Conservation (phyloP, 2,113 vertebrate species). For the Lophius piscatorius region DNA sequence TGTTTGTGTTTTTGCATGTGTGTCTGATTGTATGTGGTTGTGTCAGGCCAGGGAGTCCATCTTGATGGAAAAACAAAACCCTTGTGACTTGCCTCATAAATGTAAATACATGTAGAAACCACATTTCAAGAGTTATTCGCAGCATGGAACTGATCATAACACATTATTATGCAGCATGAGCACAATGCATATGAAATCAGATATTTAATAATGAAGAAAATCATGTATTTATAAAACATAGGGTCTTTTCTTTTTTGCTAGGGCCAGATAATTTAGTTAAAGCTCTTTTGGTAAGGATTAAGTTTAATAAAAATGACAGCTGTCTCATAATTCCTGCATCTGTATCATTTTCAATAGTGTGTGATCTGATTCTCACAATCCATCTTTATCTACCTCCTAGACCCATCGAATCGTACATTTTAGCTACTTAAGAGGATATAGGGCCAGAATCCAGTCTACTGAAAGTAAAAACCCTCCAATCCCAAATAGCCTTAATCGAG, state of each 20-base stretch:
- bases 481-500: constrained; percentile 73
- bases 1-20: constrained; percentile 52
- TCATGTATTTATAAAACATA: constrained; percentile 28
- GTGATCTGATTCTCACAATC: constrained; percentile 70
- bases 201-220: constrained; percentile 27
- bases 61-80: constrained; percentile 81
- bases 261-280: constrained; percentile 45
- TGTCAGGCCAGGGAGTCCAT: constrained; percentile 79
- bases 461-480: constrained; percentile 65
- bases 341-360: constrained; percentile 49
- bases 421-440: constrained; percentile 77
- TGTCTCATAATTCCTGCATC: constrained; percentile 66
- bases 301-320: constrained; percentile 54
- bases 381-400: constrained; percentile 61
- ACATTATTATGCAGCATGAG: background rate
- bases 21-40: constrained; percentile 61
- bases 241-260: constrained; percentile 52
- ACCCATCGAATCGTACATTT: constrained; percentile 61
- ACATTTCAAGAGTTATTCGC: constrained; percentile 55
- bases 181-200: constrained; percentile 15
- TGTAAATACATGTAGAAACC: constrained; percentile 79
- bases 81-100: constrained; percentile 76
- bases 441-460: constrained; percentile 51
- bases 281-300: constrained; percentile 75
- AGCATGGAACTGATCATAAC: constrained; percentile 35